phyloP scores from a whole-genome alignment of 2,797 vertebrate species.

The Psittacula echo region DNA sequence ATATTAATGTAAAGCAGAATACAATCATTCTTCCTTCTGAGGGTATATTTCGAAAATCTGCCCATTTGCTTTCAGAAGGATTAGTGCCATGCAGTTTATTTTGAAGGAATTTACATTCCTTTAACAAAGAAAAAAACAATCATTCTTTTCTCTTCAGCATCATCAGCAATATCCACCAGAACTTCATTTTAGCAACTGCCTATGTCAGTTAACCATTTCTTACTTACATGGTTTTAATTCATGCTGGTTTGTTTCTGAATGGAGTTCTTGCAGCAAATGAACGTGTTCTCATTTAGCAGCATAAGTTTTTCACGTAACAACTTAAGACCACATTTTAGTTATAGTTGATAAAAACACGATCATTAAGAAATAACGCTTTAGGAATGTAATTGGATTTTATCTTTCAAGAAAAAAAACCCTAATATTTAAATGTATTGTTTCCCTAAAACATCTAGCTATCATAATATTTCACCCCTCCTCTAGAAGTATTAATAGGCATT shows the following conservation, averaged over 20 bases:
- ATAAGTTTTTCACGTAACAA: not conserved
- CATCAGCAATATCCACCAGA: conserved; percentile 5
- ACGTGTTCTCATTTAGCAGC: not conserved
- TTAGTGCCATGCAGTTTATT: not conserved
- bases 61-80: not conserved
- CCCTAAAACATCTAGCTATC: not conserved
- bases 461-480: not conserved
- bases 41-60: not conserved
- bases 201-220: not conserved
- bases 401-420: not conserved
- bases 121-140: not conserved
- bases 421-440: conserved; percentile 23
- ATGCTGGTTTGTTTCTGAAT: not conserved
- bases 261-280: not conserved
- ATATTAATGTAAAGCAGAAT: conserved; percentile 31
- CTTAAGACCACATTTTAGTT: not conserved
- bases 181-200: not conserved
- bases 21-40: not conserved
- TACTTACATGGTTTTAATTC: not conserved
- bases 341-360: not conserved
- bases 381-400: not conserved
- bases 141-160: not conserved
- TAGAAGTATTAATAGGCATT: conserved; percentile 28
- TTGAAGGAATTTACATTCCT: not conserved
- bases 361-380: not conserved